These are phyloP conservation scores for Nyctibius grandis DNA, from an alignment of 2,797 vertebrate genomes.

Conservation along the genomic window DNA sequence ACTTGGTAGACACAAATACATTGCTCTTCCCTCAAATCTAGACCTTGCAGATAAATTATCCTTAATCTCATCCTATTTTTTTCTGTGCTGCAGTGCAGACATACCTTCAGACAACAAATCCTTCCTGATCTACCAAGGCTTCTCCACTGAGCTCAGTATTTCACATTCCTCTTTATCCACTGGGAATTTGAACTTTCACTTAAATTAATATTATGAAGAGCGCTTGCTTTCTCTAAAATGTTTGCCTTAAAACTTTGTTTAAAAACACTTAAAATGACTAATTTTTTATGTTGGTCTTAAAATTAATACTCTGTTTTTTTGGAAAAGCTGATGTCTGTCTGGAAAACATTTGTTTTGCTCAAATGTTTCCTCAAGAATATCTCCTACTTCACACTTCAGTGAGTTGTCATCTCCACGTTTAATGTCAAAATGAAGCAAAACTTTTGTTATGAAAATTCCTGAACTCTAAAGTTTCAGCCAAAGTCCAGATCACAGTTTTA, in stretches of 20 bases:
- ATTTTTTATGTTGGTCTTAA: background rate
- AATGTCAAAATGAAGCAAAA: background rate
- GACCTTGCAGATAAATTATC: background rate
- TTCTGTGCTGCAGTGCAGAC: background rate
- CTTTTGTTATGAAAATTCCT: background rate
- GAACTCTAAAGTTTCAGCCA: background rate
- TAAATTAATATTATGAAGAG: background rate
- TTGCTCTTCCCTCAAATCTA: background rate
- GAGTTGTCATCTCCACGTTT: background rate
- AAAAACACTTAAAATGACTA: background rate
- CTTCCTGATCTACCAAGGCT: background rate
- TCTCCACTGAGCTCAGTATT: background rate
- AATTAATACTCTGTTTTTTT: background rate
- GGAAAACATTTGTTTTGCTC: background rate
- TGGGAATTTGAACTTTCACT: background rate
- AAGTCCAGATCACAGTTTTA: background rate
- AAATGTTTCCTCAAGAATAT: background rate
- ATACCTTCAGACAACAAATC: slow-evolving; percentile 5
- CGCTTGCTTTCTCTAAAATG: background rate
- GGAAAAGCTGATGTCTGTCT: background rate
- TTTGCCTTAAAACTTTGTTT: background rate
- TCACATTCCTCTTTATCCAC: background rate
- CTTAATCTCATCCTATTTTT: background rate
- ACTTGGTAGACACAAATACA: background rate
- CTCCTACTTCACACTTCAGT: background rate